Percentiles rank a stretch among this genome's conserved stretches.
These are phyloP conservation scores for Alca torda DNA, from an alignment of 2,797 vertebrate species.

Conservation along the genomic window DNA sequence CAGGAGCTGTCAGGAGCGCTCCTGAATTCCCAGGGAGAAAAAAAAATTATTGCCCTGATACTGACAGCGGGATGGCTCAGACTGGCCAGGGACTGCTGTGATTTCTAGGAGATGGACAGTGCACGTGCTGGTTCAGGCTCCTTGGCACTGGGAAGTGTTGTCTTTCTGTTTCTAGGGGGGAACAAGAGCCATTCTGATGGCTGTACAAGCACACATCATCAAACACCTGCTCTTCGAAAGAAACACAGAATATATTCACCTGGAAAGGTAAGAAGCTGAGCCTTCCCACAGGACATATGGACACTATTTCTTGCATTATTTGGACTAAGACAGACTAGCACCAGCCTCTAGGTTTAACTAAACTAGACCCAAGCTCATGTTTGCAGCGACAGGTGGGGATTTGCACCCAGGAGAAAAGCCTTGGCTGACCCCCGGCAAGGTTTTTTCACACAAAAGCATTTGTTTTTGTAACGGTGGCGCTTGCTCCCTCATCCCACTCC, in stretches of 20 bases:
- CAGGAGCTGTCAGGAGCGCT: not conserved
- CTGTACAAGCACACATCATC: conserved; percentile 84
- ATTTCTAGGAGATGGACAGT: not conserved
- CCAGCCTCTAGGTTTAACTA: not conserved
- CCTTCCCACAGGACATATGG: accelerated
- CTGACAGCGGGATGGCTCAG: not conserved
- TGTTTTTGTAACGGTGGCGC: accelerated
- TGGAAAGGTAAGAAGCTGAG: conserved; percentile 75
- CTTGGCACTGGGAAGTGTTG: not conserved
- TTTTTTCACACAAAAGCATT: not conserved
- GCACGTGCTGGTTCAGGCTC: accelerated
- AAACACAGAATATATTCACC: conserved; percentile 32
- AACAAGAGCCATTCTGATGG: conserved; percentile 81
- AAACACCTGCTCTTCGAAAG: conserved; percentile 81
- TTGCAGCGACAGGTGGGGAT: not conserved
- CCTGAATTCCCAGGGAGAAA: not conserved
- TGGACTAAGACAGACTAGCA: not conserved
- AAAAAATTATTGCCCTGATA: not conserved
- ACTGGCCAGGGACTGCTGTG: not conserved
- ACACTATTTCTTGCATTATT: not conserved
- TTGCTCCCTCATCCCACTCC: not conserved
- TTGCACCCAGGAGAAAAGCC: not conserved
- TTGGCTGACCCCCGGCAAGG: not conserved
- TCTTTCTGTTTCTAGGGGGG: conserved; percentile 76
- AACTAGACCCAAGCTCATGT: not conserved